Base-by-base conservation (phyloP, 2,797 vertebrate genomes). In the Syndactyla subalaris region DNA sequence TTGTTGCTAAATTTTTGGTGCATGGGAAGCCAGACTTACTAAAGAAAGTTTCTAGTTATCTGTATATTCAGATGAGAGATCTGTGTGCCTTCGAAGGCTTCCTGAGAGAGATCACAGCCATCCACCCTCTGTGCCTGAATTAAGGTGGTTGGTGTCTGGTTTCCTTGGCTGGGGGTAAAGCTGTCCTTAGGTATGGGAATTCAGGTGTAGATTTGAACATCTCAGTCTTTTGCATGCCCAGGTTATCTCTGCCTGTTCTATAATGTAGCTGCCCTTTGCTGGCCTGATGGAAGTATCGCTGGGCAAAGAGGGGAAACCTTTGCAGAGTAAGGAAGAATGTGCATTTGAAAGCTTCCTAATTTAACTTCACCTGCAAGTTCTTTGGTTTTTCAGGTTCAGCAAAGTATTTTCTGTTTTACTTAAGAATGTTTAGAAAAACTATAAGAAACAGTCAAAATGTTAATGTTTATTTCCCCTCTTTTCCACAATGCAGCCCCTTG, bases 221-320 rank as follows among this genome's bases (percentile, higher is more conserved):
- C 45, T 92, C 65, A 43, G 71, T 95, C 95, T 85, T 85, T 78
- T 75, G 92, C 96, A 91, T 58, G 82, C 70, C 72, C 76, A 9
- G 74, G 68, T 95, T 95, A 38, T 89, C 90, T 84, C 88, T 92
- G 65, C 67, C 45, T 91, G 51, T 85, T 78, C 80, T 74, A 46
- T 49, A 38, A 81, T 41, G 24, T 58, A 71, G 77, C 91, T 95
- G 71, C 74, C 65, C 87, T 95, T 96, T 88, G 78, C 52, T 73
- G 77, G 74, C 66, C 52, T 87, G 83, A 86, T 2, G 6, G 52
- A 85, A 85, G 55, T 67, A 22, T 67, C 52, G 19, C 62, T 62
- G 62, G 74, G 57, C 66, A 85, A 89, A 72, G 74, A 85, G 55
- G 41, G 49, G 58, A 96, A 72, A 71, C 24, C 41, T 83, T 59